Base-by-base conservation (phyloP, 2,797 vertebrate genomes). In the Sarcoramphus papa region DNA sequence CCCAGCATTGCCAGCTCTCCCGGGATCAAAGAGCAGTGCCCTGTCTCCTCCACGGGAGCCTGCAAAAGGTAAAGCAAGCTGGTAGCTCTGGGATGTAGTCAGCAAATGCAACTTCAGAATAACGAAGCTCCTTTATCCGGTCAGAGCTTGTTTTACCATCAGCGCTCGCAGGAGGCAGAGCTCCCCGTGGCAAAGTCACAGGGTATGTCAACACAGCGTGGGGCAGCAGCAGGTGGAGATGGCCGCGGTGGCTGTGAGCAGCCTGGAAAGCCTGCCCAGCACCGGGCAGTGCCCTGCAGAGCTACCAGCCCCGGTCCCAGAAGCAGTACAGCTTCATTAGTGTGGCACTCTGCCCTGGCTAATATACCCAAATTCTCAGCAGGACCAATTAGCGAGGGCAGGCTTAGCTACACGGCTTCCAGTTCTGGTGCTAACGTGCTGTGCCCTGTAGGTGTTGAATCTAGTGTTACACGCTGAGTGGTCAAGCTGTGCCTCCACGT, bases 191-290 rank as follows among this genome's bases (percentile, higher is more conserved):
- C 67, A 8, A 19, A 1, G 57, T 1, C 13, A 1, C 12, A 1
- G 84, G 28, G 31, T 17, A 0, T 1, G 0, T n/a, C 23, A 11
- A 6, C 54, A 0, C n/a, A 6, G 60, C 12, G 2, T 3, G 2
- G 70, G 43, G 54, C 45, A 28, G 72, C 65, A 3, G 54, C 16
- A 5, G 16, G 65, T 5, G 9, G 75, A 43, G 64, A 5, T 57
- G 78, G 43, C 75, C 6, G 0, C 1, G 12, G 37, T 13, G 17
- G 7, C 47, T 60, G 21, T 11, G 25, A 50, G 80, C 86, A 57
- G 92, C 63, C 62, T 15, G 53, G 69, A 40, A 6, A 68, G 69
- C 45, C 48, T 70, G 62, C 51, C 51, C 6, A 37, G 79, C 41
- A 7, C 81, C n/a, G 76, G 60, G 48, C 67, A 73, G 62, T 18